phyloP scores from a whole-genome alignment of 2,797 vertebrate genomes.

The Ibycter americanus region DNA sequence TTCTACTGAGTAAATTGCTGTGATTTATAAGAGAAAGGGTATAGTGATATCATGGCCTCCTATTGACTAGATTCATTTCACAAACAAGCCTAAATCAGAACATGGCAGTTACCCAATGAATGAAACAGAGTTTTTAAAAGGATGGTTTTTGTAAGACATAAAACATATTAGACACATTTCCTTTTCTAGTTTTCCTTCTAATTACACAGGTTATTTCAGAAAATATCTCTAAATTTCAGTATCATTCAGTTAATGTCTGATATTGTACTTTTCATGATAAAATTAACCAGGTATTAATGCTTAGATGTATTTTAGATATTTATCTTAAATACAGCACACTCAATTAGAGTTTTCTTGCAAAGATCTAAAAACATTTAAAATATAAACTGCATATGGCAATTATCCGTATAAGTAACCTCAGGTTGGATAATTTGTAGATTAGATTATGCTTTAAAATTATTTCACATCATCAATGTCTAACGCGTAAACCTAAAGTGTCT shows the following conservation, averaged over 20 bases:
- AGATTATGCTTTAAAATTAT: background rate
- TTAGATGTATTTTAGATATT: background rate
- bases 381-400: background rate
- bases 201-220: background rate
- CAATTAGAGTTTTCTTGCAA: background rate
- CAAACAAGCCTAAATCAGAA: slow-evolving; percentile 91
- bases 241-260: background rate
- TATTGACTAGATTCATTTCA: slow-evolving; percentile 88
- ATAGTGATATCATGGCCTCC: slow-evolving; percentile 82
- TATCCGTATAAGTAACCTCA: background rate
- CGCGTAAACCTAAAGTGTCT: background rate
- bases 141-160: background rate
- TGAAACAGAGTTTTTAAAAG: slow-evolving; percentile 73
- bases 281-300: background rate
- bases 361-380: background rate
- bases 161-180: background rate
- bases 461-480: background rate
- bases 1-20: slow-evolving; percentile 90
- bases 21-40: slow-evolving; percentile 94
- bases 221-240: background rate
- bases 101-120: slow-evolving; percentile 79
- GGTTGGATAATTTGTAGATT: background rate
- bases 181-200: background rate
- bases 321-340: background rate
- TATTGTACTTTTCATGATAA: background rate